phyloP scores from a whole-genome alignment of 2,797 vertebrate genomes.

The Toxotes lorentzi region DNA sequence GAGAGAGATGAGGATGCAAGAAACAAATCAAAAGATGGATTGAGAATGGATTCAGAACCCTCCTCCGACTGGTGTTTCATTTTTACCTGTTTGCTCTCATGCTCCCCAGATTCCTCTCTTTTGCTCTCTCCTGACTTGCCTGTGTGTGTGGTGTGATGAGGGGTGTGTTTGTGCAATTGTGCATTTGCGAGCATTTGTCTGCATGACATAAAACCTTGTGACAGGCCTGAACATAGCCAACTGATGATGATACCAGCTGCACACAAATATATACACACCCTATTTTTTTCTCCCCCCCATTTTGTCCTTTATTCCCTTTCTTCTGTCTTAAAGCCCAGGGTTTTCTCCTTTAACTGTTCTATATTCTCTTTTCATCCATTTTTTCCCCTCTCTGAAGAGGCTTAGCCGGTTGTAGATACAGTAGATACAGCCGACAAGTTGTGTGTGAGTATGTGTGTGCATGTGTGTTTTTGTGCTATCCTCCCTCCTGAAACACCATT shows the following conservation, averaged over 20 bases:
- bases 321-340: not conserved
- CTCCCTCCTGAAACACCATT: not conserved
- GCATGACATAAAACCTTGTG: constrained; percentile 43
- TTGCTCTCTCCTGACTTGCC: not conserved
- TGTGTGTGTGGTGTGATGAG: constrained; percentile 15
- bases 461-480: not conserved
- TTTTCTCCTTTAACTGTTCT: not conserved
- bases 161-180: constrained; percentile 6
- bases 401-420: not conserved
- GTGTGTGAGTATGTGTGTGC: not conserved
- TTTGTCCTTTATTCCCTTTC: not conserved
- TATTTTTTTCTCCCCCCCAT: not conserved
- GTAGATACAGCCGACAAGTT: not conserved
- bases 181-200: constrained; percentile 43
- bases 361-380: not conserved
- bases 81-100: constrained; percentile 28
- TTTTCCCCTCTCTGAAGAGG: not conserved
- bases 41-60: constrained; percentile 46
- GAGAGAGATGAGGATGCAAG: constrained; percentile 13
- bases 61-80: constrained; percentile 37
- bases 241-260: constrained; percentile 21
- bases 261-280: not conserved
- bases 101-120: not conserved
- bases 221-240: constrained; percentile 26
- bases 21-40: constrained; percentile 44